Evolutionary conservation across 2,888 invertebrate genomes (phyloP).

Genomic region (Hirtodrosophila histrioides): DNA sequence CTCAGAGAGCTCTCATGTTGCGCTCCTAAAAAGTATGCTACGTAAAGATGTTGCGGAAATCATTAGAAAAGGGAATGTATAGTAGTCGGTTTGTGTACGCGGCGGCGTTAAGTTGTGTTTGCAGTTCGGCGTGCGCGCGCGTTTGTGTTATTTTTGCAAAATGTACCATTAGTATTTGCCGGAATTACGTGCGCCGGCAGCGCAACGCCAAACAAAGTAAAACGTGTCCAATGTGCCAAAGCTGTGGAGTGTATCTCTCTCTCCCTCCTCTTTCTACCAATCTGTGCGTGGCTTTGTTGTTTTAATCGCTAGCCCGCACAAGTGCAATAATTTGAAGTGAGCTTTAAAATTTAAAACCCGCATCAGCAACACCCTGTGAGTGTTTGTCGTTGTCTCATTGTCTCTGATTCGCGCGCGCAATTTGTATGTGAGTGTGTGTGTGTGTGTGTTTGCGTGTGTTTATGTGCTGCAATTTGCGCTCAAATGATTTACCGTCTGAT

Average conservation of each 20-base stretch:
- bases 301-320: slow-evolving; percentile 37
- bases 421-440: slow-evolving; percentile 23
- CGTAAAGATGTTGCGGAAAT: neutral
- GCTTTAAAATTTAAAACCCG: slow-evolving; percentile 43
- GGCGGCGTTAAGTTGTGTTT: slow-evolving; percentile 26
- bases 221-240: slow-evolving; percentile 40
- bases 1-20: slow-evolving; percentile 11
- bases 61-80: slow-evolving; percentile 1
- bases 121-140: neutral
- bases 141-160: slow-evolving; percentile 3
- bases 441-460: slow-evolving; percentile 21
- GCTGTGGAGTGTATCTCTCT: neutral
- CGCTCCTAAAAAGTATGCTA: slow-evolving; percentile 40
- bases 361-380: slow-evolving; percentile 33
- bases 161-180: slow-evolving; percentile 32
- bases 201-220: slow-evolving; percentile 29
- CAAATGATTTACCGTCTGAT: slow-evolving; percentile 70
- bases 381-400: slow-evolving; percentile 36
- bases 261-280: neutral
- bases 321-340: slow-evolving; percentile 62
- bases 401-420: slow-evolving; percentile 57
- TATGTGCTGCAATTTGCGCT: slow-evolving; percentile 47
- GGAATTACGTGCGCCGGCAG: slow-evolving; percentile 51
- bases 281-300: slow-evolving; percentile 14
- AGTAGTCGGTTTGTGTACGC: slow-evolving; percentile 39